Base-by-base conservation (phyloP, 2,888 invertebrate genomes). In the Chrysomela aeneicollis region DNA sequence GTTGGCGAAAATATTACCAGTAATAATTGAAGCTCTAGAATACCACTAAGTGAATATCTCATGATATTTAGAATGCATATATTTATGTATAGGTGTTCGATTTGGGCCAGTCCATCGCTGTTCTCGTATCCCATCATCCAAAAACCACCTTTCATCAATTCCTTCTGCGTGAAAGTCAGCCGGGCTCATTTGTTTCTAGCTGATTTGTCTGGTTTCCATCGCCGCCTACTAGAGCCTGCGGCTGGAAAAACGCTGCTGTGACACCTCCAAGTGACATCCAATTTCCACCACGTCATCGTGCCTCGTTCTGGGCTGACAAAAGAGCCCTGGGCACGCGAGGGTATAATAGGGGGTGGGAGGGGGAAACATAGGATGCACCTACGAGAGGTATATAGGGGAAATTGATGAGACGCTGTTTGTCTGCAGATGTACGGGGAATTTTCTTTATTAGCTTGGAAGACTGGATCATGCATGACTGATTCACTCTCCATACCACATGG, bases 181-280 rank as follows among this genome's bases (percentile, higher is more conserved):
- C 71, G 68, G 69, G 68, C 76, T 78, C 77, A 77, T 77, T 82
- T 82, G 81, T 82, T 82, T 81, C 80, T 78, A 76, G 79, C 79
- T 81, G 81, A 82, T 82, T 82, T 81, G 82, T 82, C 81, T 81
- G 79, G 78, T 73, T 75, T 71, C 77, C 77, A 74, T 77, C 74
- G 73, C 42, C 67, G 67, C 53, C 62, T 57, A 57, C 72, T 72
- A 72, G 72, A 74, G 76, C 77, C 77, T 76, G 75, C 74, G 79
- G 51, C 78, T 78, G 80, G 79, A 81, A 81, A 82, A 81, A 82
- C 81, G 82, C 79, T 63, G 78, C 78, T 58, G 79, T 82, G 83
- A 82, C 83, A 82, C 82, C 82, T 82, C 82, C 81, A 81, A 82
- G 82, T 82, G 83, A 82, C 82, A 82, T 83, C 82, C 82, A 83